Evolutionary conservation across 2,888 invertebrate species (phyloP).

Genomic region (Caenorhabditis afra): DNA sequence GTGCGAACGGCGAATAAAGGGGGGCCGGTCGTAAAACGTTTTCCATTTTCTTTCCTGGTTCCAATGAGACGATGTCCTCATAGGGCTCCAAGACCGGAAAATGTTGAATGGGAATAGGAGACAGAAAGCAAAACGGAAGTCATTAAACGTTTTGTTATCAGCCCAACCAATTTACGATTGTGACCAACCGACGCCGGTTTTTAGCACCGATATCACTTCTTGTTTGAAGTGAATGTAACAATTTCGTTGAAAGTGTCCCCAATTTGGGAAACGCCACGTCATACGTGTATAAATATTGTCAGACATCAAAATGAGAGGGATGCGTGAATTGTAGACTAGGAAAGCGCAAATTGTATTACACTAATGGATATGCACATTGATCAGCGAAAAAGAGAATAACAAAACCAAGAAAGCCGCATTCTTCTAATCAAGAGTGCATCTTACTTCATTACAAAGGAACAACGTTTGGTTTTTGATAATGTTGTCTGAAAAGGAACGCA

Average conservation of each 20-base stretch:
- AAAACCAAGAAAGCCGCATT: background rate
- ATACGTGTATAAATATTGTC: too few species aligned
- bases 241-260: too few species aligned
- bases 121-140: conserved; percentile 5
- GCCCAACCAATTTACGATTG: background rate
- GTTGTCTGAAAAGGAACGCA: background rate
- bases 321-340: conserved; percentile 4
- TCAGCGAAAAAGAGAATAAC: conserved; percentile 9
- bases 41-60: background rate
- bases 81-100: conserved; percentile 12
- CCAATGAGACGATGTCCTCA: too few species aligned
- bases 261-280: too few species aligned
- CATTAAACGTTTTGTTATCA: conserved; percentile 2
- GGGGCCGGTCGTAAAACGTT: conserved; percentile 35
- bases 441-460: conserved; percentile 12
- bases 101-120: conserved; percentile 1
- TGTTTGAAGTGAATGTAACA: background rate
- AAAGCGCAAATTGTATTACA: conserved; percentile 29
- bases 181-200: background rate
- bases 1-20: conserved; percentile 43
- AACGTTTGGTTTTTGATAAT: too few species aligned
- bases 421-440: background rate
- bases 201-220: background rate
- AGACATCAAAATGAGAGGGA: background rate
- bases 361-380: conserved; percentile 31